Percentiles rank a stretch among this genome's conserved stretches.
Evolutionary conservation across 2,888 invertebrate species (phyloP).

Genomic region (Ichneumoninae sp.): DNA sequence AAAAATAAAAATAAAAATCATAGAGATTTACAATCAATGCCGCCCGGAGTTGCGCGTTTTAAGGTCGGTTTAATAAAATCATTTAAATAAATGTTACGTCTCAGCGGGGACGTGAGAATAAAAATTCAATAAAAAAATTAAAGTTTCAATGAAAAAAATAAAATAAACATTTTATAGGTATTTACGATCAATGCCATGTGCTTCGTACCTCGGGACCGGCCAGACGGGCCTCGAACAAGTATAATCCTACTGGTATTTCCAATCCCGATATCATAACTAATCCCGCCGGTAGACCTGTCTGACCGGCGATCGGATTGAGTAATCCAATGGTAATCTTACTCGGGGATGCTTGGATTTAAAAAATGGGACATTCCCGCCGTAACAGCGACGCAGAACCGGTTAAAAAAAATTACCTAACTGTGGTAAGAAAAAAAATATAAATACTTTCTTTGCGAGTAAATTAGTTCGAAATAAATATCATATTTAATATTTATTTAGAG

Average conservation of each 20-base stretch:
- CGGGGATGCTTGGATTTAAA: constrained; percentile 3
- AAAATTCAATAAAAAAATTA: not conserved
- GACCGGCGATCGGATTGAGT: constrained; percentile 27
- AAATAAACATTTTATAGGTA: not conserved
- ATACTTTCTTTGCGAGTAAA: not conserved
- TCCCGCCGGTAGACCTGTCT: constrained; percentile 23
- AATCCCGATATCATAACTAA: constrained; percentile 39
- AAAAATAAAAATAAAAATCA: no score
- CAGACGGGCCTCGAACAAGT: constrained; percentile 4
- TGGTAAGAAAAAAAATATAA: not conserved
- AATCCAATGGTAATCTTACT: constrained; percentile 13
- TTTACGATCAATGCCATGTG: not conserved
- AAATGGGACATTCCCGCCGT: not conserved
- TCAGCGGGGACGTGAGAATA: no score
- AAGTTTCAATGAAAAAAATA: not conserved
- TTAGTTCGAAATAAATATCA: not conserved
- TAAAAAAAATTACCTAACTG: not conserved
- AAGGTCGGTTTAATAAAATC: not conserved
- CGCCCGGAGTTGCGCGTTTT: not conserved
- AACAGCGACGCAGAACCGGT: not conserved
- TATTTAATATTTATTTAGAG: not conserved
- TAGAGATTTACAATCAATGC: no score
- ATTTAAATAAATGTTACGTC: not conserved
- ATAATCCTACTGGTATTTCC: constrained; percentile 44
- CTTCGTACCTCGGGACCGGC: not conserved